phyloP scores from a whole-genome alignment of 1,140 invertebrate genomes.

The Saccostrea echinata region DNA sequence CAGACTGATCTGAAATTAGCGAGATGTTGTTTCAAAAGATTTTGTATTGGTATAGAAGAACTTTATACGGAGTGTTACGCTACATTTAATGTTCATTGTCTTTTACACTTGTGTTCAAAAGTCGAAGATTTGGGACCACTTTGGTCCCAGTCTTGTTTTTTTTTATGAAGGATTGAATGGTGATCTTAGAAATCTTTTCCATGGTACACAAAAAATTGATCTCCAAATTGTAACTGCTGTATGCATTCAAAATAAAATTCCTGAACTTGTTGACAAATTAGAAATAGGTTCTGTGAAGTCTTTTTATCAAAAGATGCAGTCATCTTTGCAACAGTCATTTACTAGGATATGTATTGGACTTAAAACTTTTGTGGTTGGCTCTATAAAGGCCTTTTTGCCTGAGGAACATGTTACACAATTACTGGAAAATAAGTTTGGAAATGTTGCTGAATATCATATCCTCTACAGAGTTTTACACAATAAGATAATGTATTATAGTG shows the following conservation, averaged over 20 bases:
- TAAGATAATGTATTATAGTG: not conserved
- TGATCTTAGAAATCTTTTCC: constrained; percentile 30
- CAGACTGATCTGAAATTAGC: constrained; percentile 27
- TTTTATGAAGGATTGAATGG: constrained; percentile 45
- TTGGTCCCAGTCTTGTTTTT: constrained; percentile 45
- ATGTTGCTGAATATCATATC: constrained; percentile 3
- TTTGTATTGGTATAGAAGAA: constrained; percentile 39
- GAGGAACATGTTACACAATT: not conserved
- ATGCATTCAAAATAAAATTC: constrained; percentile 10
- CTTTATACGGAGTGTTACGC: constrained; percentile 38
- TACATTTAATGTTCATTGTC: constrained; percentile 41
- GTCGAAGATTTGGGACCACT: constrained; percentile 47
- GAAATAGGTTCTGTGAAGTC: not conserved
- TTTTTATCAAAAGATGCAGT: constrained; percentile 31
- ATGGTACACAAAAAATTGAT: constrained; percentile 45
- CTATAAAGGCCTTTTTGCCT: constrained; percentile 4
- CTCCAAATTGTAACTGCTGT: constrained; percentile 41
- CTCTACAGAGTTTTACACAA: constrained; percentile 9
- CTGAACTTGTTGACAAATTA: not conserved
- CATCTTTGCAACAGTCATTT: not conserved
- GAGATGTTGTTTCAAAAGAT: constrained; percentile 40
- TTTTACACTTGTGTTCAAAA: constrained; percentile 39
- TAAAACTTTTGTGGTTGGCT: not conserved
- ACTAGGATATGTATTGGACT: constrained; percentile 25
- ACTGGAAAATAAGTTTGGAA: constrained; percentile 12